Evolutionary conservation across 2,888 invertebrate species (phyloP).

Genomic region (Lampropteryx suffumata): DNA sequence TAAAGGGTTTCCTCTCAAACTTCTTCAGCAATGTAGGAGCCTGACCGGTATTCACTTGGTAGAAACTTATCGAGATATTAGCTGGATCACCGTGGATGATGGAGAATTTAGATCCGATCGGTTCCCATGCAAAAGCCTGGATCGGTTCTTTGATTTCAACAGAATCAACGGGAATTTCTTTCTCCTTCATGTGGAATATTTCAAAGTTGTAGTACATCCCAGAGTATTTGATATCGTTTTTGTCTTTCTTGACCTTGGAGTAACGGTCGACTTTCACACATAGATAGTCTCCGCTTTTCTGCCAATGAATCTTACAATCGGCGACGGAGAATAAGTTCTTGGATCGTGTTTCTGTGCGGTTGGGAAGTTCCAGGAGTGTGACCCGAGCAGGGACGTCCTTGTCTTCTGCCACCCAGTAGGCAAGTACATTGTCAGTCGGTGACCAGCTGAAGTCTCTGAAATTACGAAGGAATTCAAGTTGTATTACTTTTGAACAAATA

Average conservation of each 20-base stretch:
- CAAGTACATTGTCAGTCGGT: conserved; percentile 97
- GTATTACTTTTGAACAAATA: too few species aligned
- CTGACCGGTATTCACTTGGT: conserved; percentile 92
- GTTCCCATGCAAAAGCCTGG: conserved; percentile 99
- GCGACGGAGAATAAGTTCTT: conserved; percentile 99
- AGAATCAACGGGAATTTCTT: conserved; percentile 98
- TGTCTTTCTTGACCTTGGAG: conserved; percentile 96
- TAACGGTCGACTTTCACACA: conserved; percentile 94
- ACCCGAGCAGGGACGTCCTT: conserved; percentile 98
- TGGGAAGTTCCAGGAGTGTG: conserved; percentile 95
- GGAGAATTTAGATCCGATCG: conserved; percentile 96
- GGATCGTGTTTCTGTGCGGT: conserved; percentile 92
- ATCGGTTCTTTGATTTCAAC: conserved; percentile 97
- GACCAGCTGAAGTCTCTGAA: conserved; percentile 98
- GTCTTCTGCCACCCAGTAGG: conserved; percentile 99
- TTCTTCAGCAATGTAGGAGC: conserved; percentile 94
- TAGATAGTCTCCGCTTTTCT: conserved; percentile 98
- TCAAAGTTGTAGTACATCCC: conserved; percentile 99
- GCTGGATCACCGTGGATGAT: conserved; percentile 96
- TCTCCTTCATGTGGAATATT: conserved; percentile 99
- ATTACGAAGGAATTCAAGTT: background rate
- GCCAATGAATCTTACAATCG: conserved; percentile 99
- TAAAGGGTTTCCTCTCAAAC: conserved; percentile 94
- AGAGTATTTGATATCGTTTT: conserved; percentile 95
- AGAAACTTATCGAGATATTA: conserved; percentile 95